A percentile compares a stretch with the other conserved stretches of the same genome.
Conservation (phyloP, 2,888 invertebrate genomes). For the Amphipoea oculea region DNA sequence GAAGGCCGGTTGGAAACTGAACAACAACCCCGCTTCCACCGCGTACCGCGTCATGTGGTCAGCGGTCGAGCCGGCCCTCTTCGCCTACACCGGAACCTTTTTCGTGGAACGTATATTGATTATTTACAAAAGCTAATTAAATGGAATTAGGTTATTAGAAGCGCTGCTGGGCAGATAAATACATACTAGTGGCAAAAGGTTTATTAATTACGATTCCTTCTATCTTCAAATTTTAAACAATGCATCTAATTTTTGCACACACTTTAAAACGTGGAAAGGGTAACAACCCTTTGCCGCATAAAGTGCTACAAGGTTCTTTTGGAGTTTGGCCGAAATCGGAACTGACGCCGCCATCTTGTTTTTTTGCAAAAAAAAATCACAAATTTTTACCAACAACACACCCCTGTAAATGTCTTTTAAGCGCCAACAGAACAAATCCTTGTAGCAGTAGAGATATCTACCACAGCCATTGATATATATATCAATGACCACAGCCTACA, state of each 20-base stretch:
- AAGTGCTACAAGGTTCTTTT: background rate
- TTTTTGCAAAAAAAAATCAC: background rate
- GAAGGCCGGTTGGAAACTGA: slow-evolving; percentile 82
- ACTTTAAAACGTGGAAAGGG: background rate
- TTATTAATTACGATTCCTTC: background rate
- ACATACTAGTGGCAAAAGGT: background rate
- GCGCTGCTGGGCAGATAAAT: background rate
- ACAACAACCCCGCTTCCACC: slow-evolving; percentile 84
- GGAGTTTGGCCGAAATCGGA: background rate
- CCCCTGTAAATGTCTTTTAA: background rate
- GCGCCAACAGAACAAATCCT: background rate
- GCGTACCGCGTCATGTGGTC: slow-evolving; percentile 86
- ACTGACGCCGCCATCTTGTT: background rate
- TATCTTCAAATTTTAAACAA: background rate
- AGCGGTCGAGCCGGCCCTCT: slow-evolving; percentile 81
- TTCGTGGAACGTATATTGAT: slow-evolving; percentile 77
- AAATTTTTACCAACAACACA: background rate
- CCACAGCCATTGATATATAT: no score
- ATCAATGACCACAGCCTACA: background rate
- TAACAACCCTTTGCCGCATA: background rate
- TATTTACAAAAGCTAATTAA: slow-evolving; percentile 32
- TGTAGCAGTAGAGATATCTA: background rate
- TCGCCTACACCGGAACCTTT: slow-evolving; percentile 86
- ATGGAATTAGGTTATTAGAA: background rate
- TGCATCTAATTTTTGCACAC: background rate